Evolutionary conservation across 2,797 vertebrate genomes (phyloP).

Genomic region (Lepidocolaptes lacrymiger): DNA sequence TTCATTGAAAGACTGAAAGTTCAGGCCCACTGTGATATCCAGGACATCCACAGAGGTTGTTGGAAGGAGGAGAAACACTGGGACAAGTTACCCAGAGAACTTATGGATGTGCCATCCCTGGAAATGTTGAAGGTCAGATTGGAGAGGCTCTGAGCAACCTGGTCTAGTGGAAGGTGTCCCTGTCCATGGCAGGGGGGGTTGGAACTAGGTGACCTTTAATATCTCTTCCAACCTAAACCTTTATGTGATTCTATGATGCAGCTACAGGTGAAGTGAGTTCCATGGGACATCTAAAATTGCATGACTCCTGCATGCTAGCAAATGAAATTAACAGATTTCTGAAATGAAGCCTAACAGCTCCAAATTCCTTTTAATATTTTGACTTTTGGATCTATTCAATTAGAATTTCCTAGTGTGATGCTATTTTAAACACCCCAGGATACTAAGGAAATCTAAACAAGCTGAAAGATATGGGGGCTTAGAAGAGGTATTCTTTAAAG

Average conservation of each 20-base stretch:
- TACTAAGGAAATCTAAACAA: not conserved
- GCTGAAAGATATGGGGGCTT: not conserved
- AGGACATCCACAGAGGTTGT: not conserved
- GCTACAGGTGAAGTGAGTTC: not conserved
- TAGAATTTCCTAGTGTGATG: not conserved
- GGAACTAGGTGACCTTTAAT: not conserved
- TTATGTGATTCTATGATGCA: not conserved
- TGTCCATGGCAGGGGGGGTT: not conserved
- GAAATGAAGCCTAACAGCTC: not conserved
- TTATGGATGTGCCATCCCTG: not conserved
- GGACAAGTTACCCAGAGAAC: not conserved
- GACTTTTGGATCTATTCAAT: not conserved
- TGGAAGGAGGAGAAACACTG: not conserved
- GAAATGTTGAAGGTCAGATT: not conserved
- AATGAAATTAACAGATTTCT: not conserved
- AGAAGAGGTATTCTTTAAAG: fast-evolving
- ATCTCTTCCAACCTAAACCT: not conserved
- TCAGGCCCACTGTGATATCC: not conserved
- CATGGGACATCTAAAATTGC: not conserved
- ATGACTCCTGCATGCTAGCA: not conserved
- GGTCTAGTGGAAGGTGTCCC: not conserved
- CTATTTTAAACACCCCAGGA: not conserved
- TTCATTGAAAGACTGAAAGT: not conserved
- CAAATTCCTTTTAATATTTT: not conserved
- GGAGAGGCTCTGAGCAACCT: not conserved